Evolutionary conservation across 2,113 vertebrate species (phyloP).

Genomic region (Pithys albifrons): DNA sequence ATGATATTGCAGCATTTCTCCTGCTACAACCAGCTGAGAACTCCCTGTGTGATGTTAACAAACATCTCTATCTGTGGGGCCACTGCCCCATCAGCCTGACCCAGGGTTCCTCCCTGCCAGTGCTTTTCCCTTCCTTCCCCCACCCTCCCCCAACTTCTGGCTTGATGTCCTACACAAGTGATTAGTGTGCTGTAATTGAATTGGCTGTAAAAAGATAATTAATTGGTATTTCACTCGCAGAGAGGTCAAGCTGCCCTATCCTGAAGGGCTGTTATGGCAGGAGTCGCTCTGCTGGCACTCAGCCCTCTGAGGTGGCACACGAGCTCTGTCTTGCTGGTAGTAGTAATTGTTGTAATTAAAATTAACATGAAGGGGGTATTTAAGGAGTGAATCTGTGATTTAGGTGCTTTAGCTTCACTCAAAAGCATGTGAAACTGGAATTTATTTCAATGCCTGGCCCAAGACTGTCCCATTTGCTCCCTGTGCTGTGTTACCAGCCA

Average conservation of each 20-base stretch:
- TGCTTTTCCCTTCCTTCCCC: neutral
- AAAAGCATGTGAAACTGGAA: neutral
- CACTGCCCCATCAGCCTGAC: neutral
- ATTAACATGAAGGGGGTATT: slow-evolving; percentile 27
- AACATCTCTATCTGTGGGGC: neutral
- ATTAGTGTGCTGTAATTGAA: slow-evolving; percentile 78
- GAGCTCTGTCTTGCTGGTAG: slow-evolving; percentile 76
- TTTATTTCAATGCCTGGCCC: neutral
- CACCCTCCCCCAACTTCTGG: neutral
- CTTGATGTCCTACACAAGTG: slow-evolving; percentile 74
- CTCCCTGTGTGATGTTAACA: slow-evolving; percentile 49
- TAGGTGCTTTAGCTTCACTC: neutral
- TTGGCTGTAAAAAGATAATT: slow-evolving; percentile 80
- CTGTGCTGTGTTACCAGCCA: neutral
- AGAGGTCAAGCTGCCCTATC: slow-evolving; percentile 80
- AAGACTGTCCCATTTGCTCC: neutral
- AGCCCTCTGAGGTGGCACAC: slow-evolving; percentile 43
- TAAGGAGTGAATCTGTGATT: neutral
- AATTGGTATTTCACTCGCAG: slow-evolving; percentile 74
- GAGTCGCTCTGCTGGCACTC: slow-evolving; percentile 40
- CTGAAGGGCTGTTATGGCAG: slow-evolving; percentile 42
- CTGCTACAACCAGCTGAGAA: slow-evolving; percentile 55
- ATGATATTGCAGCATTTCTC: neutral
- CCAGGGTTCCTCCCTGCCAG: neutral
- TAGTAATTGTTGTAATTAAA: slow-evolving; percentile 67